These are phyloP conservation scores for Ectemnius cavifrons DNA, from an alignment of 2,888 invertebrate species.

Conservation along the genomic window DNA sequence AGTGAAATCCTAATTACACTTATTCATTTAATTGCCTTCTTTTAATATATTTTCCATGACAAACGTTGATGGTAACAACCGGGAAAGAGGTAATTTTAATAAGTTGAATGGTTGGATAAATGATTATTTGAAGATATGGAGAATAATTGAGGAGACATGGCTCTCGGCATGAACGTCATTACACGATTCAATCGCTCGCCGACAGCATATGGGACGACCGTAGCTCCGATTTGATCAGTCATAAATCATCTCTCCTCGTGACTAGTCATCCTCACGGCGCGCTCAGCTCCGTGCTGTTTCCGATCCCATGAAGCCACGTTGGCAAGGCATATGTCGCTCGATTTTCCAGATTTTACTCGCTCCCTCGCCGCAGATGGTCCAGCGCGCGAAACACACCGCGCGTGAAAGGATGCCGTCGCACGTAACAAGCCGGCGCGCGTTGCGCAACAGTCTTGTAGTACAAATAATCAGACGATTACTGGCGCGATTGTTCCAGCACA, in stretches of 20 bases:
- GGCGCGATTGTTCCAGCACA: conserved; percentile 51
- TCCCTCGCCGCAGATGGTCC: neutral
- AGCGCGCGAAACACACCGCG: conserved; percentile 16
- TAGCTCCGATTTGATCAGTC: conserved; percentile 31
- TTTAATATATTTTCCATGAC: neutral
- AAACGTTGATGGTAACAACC: too few relatives aligned
- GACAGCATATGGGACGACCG: conserved; percentile 42
- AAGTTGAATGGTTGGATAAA: too few relatives aligned
- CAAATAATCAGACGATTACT: conserved; percentile 58
- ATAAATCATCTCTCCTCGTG: conserved; percentile 49
- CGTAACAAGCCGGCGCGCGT: conserved; percentile 13
- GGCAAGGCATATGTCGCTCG: conserved; percentile 39
- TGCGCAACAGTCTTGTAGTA: conserved; percentile 43
- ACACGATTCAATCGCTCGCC: conserved; percentile 39
- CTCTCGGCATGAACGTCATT: conserved; percentile 30
- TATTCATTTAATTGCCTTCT: conserved; percentile 3
- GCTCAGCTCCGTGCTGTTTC: too few relatives aligned
- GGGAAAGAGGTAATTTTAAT: too few relatives aligned
- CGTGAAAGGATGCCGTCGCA: conserved; percentile 45
- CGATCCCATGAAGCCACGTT: conserved; percentile 19
- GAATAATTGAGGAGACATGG: conserved; percentile 29
- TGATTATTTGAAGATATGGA: neutral
- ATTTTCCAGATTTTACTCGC: conserved; percentile 37
- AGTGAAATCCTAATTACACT: neutral
- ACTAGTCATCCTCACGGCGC: conserved; percentile 52